These are phyloP conservation scores for Brachyhypopomus occidentalis DNA, from an alignment of 2,113 vertebrate genomes.

Conservation along the genomic window DNA sequence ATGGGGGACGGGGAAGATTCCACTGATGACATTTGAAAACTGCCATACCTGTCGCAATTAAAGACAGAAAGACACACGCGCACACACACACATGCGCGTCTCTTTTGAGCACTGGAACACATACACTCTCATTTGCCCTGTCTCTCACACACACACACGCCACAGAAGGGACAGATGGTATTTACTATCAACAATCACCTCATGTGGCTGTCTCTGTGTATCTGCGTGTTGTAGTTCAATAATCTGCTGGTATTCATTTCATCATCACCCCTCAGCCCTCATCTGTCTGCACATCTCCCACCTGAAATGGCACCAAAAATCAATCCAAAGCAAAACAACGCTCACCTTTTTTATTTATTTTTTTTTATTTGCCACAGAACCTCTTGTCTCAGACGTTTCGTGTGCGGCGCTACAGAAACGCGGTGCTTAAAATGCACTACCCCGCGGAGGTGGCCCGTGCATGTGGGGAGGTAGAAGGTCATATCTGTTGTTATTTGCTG, in stretches of 20 bases:
- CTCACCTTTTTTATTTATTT: not conserved
- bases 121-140: slow-evolving; percentile 49
- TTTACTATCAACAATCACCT: slow-evolving; percentile 45
- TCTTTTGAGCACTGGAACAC: slow-evolving; percentile 49
- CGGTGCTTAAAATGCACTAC: slow-evolving; percentile 8
- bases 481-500: not conserved
- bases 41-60: slow-evolving; percentile 36
- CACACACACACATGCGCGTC: not conserved
- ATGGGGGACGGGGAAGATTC: slow-evolving; percentile 3
- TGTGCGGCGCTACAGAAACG: slow-evolving; percentile 2
- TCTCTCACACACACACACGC: slow-evolving; percentile 28
- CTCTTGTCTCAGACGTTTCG: not conserved
- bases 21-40: slow-evolving; percentile 44
- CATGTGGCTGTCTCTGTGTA: slow-evolving; percentile 35
- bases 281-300: slow-evolving; percentile 48
- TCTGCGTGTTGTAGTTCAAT: slow-evolving; percentile 38
- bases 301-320: slow-evolving; percentile 46
- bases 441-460: not conserved
- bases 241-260: slow-evolving; percentile 55
- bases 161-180: slow-evolving; percentile 45
- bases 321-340: slow-evolving; percentile 27
- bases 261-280: slow-evolving; percentile 37
- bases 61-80: slow-evolving; percentile 35
- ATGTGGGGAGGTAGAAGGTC: not conserved
- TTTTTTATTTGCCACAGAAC: not conserved